phyloP scores from a whole-genome alignment of 2,888 invertebrate species.

The Crioceris asparagi region DNA sequence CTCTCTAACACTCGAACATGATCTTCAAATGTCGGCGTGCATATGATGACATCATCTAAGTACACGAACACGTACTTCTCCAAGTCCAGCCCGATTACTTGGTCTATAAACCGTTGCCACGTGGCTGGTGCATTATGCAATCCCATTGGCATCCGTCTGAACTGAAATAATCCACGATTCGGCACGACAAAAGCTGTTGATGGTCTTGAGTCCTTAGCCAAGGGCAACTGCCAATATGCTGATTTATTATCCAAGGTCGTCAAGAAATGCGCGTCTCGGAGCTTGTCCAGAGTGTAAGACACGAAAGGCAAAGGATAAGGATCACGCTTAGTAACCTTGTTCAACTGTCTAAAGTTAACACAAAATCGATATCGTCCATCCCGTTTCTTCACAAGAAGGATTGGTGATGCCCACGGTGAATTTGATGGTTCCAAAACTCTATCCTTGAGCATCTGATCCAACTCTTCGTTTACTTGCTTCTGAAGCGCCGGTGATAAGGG shows the following conservation, averaged over 20 bases:
- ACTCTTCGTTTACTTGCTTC: conserved; percentile 13
- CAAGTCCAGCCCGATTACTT: conserved; percentile 17
- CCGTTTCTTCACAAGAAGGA: conserved; percentile 27
- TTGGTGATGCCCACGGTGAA: conserved; percentile 26
- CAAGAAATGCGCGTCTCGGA: conserved; percentile 10
- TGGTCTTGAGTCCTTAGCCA: conserved; percentile 11
- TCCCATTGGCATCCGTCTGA: conserved; percentile 22
- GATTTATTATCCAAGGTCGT: conserved; percentile 14
- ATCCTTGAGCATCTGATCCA: conserved; percentile 21
- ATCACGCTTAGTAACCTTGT: conserved; percentile 16
- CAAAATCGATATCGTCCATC: conserved; percentile 21
- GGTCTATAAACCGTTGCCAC: conserved; percentile 21
- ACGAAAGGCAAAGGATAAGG: conserved; percentile 9
- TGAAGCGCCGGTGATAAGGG: conserved; percentile 14
- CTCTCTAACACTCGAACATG: conserved; percentile 15
- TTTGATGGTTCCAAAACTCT: conserved; percentile 19
- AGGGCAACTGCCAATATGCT: conserved; percentile 11
- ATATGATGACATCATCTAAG: conserved; percentile 22
- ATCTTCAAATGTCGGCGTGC: conserved; percentile 14
- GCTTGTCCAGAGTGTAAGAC: conserved; percentile 8
- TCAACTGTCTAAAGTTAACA: conserved; percentile 19
- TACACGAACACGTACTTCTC: conserved; percentile 21
- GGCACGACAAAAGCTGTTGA: conserved; percentile 25
- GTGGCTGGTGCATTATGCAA: conserved; percentile 21
- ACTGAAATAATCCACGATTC: conserved; percentile 20